Evolutionary conservation across 1,140 invertebrate species (phyloP), one percentile per base, ranked within the genome.

Genomic region (Drosophila burlai): DNA sequence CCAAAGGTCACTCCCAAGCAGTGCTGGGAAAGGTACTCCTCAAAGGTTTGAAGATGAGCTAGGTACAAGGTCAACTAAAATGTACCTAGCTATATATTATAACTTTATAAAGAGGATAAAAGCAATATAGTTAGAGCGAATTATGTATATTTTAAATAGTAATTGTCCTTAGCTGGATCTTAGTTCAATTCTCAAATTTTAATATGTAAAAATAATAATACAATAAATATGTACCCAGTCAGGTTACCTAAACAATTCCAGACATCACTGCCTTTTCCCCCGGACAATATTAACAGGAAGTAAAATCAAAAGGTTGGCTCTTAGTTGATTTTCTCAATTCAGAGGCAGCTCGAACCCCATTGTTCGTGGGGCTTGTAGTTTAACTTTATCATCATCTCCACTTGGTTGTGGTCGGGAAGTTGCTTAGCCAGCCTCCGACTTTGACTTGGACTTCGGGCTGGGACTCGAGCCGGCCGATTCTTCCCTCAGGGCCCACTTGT

Each of bases 281-380:
- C 64, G 68, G 71, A 71, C 72, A 90, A 90, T 90, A 90, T 90
- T 90, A 90, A 90, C 85, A 90, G 85, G 85, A 90, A 90, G 83
- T 90, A 81, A 90, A 90, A 90, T 90, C 86, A 90, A 90, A 90
- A 90, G 85, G 85, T 82, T 90, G 85, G 68, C 85, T 84, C 74
- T 91, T 85, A 85, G 81, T 90, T 90, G 85, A 90, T 90, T 90
- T 90, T 91, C 72, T 59, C 72, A 82, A 90, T 90, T 85, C 79
- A 60, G 63, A 82, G 76, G 21, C 64, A 24, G 65, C 61, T 40
- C 47, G 47, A 40, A 45, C 64, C 47, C 74, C 74, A 84, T 90
- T 89, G 84, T 90, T 89, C 75, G 78, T 81, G 62, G 67, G 50
- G 73, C 74, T 81, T 78, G 77, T 81, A 87, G 84, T 81, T 87